Percentiles rank a stretch among this genome's conserved stretches.
Evolutionary conservation across 2,113 vertebrate genomes (phyloP).

Genomic region (Cebidichthys violaceus): DNA sequence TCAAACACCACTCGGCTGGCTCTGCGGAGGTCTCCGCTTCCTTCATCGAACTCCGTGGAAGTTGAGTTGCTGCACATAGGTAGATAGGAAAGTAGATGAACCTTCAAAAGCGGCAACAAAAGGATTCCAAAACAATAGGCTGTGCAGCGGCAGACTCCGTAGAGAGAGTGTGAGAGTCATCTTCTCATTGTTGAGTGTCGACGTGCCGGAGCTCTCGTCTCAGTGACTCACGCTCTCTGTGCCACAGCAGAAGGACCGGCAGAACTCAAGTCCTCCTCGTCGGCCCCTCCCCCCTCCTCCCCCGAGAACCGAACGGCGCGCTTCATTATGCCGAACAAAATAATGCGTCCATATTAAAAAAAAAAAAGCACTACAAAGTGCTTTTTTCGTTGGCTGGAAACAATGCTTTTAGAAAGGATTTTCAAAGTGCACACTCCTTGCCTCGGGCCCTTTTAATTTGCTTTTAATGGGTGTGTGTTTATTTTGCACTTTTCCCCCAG

Average conservation of each 20-base stretch:
- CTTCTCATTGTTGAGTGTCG: background rate
- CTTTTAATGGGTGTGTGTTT: background rate
- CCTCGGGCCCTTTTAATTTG: background rate
- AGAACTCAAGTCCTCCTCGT: background rate
- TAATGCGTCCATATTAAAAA: background rate
- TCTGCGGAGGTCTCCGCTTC: slow-evolving; percentile 14
- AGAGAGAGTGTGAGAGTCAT: background rate
- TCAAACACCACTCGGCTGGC: slow-evolving; percentile 18
- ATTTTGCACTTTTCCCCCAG: background rate
- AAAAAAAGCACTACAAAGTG: background rate
- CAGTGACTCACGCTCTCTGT: background rate
- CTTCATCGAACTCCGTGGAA: background rate
- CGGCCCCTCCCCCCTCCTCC: background rate
- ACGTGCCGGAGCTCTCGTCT: background rate
- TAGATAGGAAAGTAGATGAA: background rate
- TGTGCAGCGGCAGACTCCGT: background rate
- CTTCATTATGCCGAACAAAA: background rate
- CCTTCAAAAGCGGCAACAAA: background rate
- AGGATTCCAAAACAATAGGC: background rate
- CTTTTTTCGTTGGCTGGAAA: background rate
- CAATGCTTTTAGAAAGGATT: background rate
- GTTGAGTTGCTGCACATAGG: background rate
- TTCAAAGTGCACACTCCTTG: slow-evolving; percentile 3
- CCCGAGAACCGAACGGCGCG: background rate
- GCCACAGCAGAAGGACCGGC: background rate